Evolutionary conservation across 2,888 invertebrate species (phyloP).

Genomic region (Aproaerema taeniolella): DNA sequence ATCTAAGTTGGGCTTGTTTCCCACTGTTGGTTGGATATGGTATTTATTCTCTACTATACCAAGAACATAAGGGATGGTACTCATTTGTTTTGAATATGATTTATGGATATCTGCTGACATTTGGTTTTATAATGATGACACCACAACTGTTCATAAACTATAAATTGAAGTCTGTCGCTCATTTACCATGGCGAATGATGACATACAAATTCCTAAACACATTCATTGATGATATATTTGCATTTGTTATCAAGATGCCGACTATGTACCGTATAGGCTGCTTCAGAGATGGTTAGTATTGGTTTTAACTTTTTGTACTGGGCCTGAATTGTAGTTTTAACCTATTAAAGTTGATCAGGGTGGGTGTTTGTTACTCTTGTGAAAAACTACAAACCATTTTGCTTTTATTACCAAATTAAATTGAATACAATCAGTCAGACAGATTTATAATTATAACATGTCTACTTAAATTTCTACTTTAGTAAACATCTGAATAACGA

Average conservation of each 20-base stretch:
- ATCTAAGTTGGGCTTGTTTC: constrained; percentile 97
- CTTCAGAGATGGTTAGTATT: constrained; percentile 91
- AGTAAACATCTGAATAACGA: too few species aligned
- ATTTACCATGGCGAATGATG: constrained; percentile 99
- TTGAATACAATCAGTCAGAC: too few species aligned
- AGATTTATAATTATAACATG: too few species aligned
- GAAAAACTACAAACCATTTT: too few species aligned
- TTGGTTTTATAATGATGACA: constrained; percentile 99
- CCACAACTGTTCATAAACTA: constrained; percentile 99
- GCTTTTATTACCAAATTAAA: too few species aligned
- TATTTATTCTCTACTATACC: constrained; percentile 94
- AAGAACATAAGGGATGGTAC: constrained; percentile 99
- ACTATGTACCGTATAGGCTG: constrained; percentile 98
- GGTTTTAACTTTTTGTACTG: not conserved
- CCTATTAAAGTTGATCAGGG: too few species aligned
- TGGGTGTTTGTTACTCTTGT: too few species aligned
- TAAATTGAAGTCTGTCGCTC: constrained; percentile 98
- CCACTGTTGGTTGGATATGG: constrained; percentile 96
- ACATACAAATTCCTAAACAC: constrained; percentile 99
- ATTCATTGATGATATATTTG: constrained; percentile 99
- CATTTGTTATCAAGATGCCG: constrained; percentile 99
- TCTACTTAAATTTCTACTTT: too few species aligned
- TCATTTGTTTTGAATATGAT: constrained; percentile 97
- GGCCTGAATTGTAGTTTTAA: not conserved
- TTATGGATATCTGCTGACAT: constrained; percentile 98